Conservation (phyloP, 2,888 invertebrate genomes). For the Cepaea hortensis region DNA sequence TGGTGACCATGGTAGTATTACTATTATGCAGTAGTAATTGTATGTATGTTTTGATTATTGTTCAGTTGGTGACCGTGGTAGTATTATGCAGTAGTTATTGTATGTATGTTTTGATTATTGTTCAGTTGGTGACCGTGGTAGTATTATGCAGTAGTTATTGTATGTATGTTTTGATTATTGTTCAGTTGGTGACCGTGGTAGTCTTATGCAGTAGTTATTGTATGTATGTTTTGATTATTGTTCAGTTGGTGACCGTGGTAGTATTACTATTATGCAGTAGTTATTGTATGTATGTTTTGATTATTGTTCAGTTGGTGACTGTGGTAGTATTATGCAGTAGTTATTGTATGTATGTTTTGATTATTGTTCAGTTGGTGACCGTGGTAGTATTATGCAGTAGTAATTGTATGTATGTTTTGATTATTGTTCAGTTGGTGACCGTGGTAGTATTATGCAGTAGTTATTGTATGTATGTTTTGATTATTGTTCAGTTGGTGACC, state of each 20-base stretch:
- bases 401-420: not conserved
- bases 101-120: not conserved
- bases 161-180: not conserved
- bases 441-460: conserved; percentile 67
- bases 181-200: conserved; percentile 78
- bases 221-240: not conserved
- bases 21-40: not conserved
- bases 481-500: conserved; percentile 76
- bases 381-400: conserved; percentile 67
- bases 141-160: not conserved
- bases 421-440: conserved; percentile 76
- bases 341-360: not conserved
- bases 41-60: not conserved
- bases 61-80: conserved; percentile 78
- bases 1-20: conserved; percentile 79
- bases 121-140: conserved; percentile 78
- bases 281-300: not conserved
- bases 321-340: conserved; percentile 67
- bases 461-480: not conserved
- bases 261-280: not conserved
- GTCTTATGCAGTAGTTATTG: not conserved
- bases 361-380: conserved; percentile 76
- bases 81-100: not conserved
- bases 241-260: conserved; percentile 78
- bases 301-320: conserved; percentile 76